Conservation (phyloP, 2,797 vertebrate species). For the Sebastes iracundus region DNA sequence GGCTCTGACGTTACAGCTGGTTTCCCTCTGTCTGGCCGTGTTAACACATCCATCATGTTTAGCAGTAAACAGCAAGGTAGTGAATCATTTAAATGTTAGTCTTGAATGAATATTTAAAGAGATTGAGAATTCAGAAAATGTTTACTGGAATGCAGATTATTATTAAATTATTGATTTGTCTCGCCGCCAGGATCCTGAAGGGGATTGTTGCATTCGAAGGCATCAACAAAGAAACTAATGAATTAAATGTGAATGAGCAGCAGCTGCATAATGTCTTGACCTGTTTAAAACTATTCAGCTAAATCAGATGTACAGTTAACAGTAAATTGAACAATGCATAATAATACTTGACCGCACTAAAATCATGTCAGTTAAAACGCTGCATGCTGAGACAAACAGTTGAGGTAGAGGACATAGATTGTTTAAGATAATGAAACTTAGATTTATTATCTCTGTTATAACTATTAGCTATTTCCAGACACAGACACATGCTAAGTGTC, state of each 20-base stretch:
- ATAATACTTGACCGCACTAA: background rate
- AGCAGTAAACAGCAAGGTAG: background rate
- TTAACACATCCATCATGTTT: background rate
- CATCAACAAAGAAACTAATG: background rate
- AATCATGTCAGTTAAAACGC: background rate
- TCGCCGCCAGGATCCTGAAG: background rate
- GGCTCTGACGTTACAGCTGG: background rate
- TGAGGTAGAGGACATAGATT: too few relatives aligned
- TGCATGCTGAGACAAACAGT: background rate
- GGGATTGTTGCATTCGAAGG: background rate
- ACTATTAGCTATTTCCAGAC: background rate
- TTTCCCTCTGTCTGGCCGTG: background rate
- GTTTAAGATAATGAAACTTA: background rate
- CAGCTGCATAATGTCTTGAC: background rate
- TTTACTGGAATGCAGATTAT: background rate
- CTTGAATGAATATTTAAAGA: conserved; percentile 14
- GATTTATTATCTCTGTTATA: background rate
- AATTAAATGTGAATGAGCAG: background rate
- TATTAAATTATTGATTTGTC: background rate
- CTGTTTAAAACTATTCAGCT: background rate
- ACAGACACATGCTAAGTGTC: background rate
- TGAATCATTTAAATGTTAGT: background rate
- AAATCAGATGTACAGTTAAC: background rate
- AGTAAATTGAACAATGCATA: background rate
- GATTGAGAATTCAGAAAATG: background rate